These are phyloP conservation scores for Adelosebastes latens DNA, from an alignment of 2,797 vertebrate species.

Conservation along the genomic window DNA sequence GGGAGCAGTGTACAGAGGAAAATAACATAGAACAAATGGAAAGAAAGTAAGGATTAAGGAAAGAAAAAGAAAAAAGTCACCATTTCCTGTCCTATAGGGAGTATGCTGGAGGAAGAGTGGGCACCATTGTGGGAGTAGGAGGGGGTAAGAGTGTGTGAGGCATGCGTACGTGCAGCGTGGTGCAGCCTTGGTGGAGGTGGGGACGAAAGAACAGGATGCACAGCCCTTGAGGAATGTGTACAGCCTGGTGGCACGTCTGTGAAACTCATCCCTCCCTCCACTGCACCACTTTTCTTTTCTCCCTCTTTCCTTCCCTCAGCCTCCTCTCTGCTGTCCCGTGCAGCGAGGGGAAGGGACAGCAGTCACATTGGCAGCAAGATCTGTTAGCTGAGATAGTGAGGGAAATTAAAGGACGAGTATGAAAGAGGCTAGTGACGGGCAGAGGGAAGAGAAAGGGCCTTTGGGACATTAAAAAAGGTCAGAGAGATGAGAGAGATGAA, in stretches of 20 bases:
- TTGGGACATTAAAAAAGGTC: conserved; percentile 27
- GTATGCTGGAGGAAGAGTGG: conserved; percentile 77
- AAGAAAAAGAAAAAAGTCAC: conserved; percentile 38
- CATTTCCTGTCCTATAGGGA: conserved; percentile 84
- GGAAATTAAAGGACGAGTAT: conserved; percentile 33
- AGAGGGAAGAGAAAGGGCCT: conserved; percentile 3
- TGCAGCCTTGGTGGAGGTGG: conserved; percentile 75
- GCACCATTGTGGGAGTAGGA: conserved; percentile 59
- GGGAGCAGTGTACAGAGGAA: background rate
- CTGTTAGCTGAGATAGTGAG: conserved; percentile 44
- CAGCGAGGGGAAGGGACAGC: conserved; percentile 13
- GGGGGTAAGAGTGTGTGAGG: conserved; percentile 38
- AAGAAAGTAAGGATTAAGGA: conserved; percentile 7
- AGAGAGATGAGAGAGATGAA: conserved; percentile 11
- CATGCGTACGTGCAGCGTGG: conserved; percentile 78
- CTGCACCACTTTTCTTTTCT: conserved; percentile 14
- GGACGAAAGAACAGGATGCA: conserved; percentile 84
- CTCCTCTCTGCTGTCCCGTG: background rate
- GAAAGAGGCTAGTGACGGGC: conserved; percentile 22
- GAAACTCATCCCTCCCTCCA: conserved; percentile 67
- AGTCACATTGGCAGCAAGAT: conserved; percentile 43
- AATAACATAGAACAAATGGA: conserved; percentile 13
- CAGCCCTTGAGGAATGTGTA: conserved; percentile 82
- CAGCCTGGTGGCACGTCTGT: conserved; percentile 72
- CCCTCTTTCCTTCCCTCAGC: background rate